A percentile compares a stretch with the other conserved stretches of the same genome.
Conservation (phyloP, 2,797 vertebrate species). For the Microhierax caerulescens region DNA sequence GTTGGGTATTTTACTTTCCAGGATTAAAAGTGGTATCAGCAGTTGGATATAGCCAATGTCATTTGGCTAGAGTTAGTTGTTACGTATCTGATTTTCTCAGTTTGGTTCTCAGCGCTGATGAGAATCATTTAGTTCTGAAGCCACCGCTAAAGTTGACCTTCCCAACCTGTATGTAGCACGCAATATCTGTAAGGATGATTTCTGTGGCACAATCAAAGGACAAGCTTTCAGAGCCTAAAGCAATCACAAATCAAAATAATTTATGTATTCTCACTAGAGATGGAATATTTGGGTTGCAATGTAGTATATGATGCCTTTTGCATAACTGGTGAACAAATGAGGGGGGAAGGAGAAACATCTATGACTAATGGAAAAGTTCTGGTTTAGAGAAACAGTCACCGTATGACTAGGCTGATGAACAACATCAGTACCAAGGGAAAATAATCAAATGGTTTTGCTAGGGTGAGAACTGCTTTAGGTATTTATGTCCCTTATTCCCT, state of each 20-base stretch:
- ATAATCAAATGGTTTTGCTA: background rate
- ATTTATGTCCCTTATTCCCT: background rate
- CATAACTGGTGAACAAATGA: background rate
- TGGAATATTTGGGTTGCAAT: background rate
- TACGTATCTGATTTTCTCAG: background rate
- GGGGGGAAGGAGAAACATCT: background rate
- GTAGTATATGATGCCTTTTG: background rate
- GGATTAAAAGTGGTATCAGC: background rate
- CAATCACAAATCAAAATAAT: background rate
- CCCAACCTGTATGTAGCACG: background rate
- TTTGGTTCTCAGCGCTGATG: background rate
- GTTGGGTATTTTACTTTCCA: background rate
- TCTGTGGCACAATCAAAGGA: background rate
- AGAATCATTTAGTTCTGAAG: background rate
- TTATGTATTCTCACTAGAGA: background rate
- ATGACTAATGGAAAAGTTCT: background rate
- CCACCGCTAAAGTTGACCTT: background rate
- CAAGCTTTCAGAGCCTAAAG: background rate
- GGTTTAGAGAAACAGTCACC: background rate
- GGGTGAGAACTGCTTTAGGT: background rate
- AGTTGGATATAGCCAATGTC: background rate
- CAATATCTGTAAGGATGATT: background rate
- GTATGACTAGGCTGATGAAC: background rate
- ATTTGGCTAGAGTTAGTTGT: background rate
- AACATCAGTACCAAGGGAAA: background rate